A percentile compares a stretch with the other conserved stretches of the same genome.
Evolutionary conservation across 2,113 vertebrate species (phyloP).

Genomic region (Haplochromis burtoni): DNA sequence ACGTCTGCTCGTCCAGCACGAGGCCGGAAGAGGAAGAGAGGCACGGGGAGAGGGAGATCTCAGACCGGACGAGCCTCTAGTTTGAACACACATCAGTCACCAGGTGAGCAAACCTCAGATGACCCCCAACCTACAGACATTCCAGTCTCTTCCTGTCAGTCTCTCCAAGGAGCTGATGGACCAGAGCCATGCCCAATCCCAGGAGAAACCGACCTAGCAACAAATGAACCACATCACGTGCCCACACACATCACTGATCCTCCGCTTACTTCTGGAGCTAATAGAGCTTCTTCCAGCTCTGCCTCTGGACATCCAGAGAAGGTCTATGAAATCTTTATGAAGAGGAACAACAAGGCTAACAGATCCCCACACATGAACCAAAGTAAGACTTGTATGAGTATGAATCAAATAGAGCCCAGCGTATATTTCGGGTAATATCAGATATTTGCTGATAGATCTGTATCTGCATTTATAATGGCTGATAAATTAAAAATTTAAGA

Average conservation of each 20-base stretch:
- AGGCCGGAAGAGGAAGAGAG: slow-evolving; percentile 13
- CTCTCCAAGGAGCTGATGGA: neutral
- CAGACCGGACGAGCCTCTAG: neutral
- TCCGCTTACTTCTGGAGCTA: neutral
- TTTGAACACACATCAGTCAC: neutral
- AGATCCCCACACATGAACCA: neutral
- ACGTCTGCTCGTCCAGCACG: neutral
- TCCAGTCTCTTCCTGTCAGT: neutral
- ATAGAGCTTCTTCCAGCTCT: neutral
- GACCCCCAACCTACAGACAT: neutral
- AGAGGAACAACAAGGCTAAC: neutral
- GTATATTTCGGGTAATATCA: neutral
- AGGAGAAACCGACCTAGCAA: neutral
- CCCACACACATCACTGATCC: neutral
- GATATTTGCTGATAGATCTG: neutral
- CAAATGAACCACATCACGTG: neutral
- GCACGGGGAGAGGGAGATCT: neutral
- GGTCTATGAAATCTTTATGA: slow-evolving; percentile 29
- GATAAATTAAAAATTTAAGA: neutral
- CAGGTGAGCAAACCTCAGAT: neutral
- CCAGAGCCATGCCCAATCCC: neutral
- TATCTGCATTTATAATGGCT: neutral
- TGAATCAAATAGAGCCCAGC: neutral
- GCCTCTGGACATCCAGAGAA: neutral
- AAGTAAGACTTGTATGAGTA: neutral